phyloP scores from a whole-genome alignment of 2,888 invertebrate genomes.

The Dicyrtomina minuta region DNA sequence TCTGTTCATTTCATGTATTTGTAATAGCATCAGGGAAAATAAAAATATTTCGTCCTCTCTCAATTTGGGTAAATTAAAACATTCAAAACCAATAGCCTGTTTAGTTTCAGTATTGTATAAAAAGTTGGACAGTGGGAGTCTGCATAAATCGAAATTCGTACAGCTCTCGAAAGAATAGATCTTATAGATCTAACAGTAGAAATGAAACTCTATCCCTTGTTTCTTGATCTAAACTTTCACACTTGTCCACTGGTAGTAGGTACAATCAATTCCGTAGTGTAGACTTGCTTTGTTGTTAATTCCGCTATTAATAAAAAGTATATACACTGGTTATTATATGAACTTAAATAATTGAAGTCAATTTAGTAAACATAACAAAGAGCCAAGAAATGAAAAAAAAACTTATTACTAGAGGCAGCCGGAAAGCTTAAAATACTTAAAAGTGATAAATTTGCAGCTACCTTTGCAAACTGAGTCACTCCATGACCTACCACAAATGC shows the following conservation, averaged over 20 bases:
- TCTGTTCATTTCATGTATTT: constrained; percentile 55
- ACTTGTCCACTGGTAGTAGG: constrained; percentile 90
- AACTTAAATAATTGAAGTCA: background rate
- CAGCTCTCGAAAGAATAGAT: constrained; percentile 82
- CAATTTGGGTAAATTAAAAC: background rate
- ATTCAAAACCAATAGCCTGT: constrained; percentile 60
- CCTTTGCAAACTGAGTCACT: constrained; percentile 63
- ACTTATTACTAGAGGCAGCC: too few species aligned
- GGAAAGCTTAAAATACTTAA: too few species aligned
- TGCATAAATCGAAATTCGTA: constrained; percentile 94
- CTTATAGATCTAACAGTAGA: constrained; percentile 75
- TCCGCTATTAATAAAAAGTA: constrained; percentile 66
- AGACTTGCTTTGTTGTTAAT: constrained; percentile 74
- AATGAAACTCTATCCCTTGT: constrained; percentile 72
- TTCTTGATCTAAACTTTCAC: constrained; percentile 73
- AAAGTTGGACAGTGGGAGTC: constrained; percentile 98
- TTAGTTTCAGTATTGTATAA: constrained; percentile 80
- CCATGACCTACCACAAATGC: constrained; percentile 71
- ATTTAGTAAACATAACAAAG: constrained; percentile 4
- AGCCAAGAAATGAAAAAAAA: constrained; percentile 29
- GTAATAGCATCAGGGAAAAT: too few species aligned
- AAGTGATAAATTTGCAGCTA: constrained; percentile 35
- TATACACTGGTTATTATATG: background rate
- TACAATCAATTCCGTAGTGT: constrained; percentile 88
- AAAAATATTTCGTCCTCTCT: background rate